phyloP scores from a whole-genome alignment of 92 coral and sea anemone genomes.

The Isaurus tuberculatus region DNA sequence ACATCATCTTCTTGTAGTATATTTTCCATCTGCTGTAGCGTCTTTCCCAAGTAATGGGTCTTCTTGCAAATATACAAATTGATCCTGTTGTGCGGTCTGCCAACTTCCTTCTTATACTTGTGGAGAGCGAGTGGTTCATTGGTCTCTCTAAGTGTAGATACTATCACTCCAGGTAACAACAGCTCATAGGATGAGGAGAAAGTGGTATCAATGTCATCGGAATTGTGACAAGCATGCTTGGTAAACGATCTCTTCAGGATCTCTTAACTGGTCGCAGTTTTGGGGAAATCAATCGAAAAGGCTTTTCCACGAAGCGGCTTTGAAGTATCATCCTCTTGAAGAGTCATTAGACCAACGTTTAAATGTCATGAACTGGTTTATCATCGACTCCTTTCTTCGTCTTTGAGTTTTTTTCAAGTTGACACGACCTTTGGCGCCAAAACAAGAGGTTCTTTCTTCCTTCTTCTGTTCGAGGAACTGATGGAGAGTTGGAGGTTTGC shows the following conservation, averaged over 20 bases:
- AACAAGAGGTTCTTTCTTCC: constrained; percentile 38
- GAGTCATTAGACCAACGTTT: constrained; percentile 33
- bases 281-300: constrained; percentile 29
- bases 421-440: constrained; percentile 40
- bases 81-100: constrained; percentile 35
- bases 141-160: constrained; percentile 22
- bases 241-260: constrained; percentile 17
- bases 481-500: constrained; percentile 41
- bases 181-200: constrained; percentile 32
- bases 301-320: constrained; percentile 28
- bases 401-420: constrained; percentile 37
- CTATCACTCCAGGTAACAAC: constrained; percentile 25
- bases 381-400: constrained; percentile 34
- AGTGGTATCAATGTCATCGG: constrained; percentile 28
- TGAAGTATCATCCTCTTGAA: constrained; percentile 43
- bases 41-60: constrained; percentile 14
- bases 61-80: constrained; percentile 24
- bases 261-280: constrained; percentile 40
- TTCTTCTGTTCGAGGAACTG: constrained; percentile 32
- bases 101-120: constrained; percentile 23
- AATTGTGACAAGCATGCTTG: constrained; percentile 13
- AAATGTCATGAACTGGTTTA: constrained; percentile 28
- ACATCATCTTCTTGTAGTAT: constrained; percentile 27
- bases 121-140: constrained; percentile 23
- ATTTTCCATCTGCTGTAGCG: constrained; percentile 16